Conservation (phyloP, 2,888 invertebrate genomes). For the Ochropacha duplaris region DNA sequence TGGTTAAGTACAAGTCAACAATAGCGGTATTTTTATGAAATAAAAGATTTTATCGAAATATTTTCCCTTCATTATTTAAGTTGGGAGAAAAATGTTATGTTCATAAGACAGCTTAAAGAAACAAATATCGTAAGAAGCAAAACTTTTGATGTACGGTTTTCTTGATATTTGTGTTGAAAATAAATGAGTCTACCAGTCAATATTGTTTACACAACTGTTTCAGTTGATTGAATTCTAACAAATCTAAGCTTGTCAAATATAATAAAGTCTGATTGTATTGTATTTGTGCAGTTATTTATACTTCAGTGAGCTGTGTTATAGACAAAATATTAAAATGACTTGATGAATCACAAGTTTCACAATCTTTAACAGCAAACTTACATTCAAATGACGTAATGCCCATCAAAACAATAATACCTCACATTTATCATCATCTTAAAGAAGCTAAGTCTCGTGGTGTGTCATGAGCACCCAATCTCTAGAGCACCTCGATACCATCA, state of each 20-base stretch:
- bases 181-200: not conserved
- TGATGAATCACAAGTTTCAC: not conserved
- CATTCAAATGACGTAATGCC: not conserved
- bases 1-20: slow-evolving; percentile 42
- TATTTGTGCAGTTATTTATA: not conserved
- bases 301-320: not conserved
- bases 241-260: not conserved
- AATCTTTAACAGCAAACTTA: not conserved
- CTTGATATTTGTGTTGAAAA: not conserved
- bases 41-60: slow-evolving; percentile 33
- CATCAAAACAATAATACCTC: slow-evolving; percentile 3
- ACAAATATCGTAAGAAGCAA: not conserved
- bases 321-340: no score
- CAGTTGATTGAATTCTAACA: not conserved
- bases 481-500: slow-evolving; percentile 54
- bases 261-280: not conserved
- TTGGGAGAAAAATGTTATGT: not conserved
- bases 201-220: not conserved
- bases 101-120: not conserved
- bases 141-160: not conserved
- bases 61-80: slow-evolving; percentile 1
- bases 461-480: slow-evolving; percentile 51
- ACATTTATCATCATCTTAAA: not conserved
- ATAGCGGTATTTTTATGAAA: slow-evolving; percentile 25
- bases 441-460: slow-evolving; percentile 7